A percentile compares a stretch with the other conserved stretches of the same genome.
phyloP scores from a whole-genome alignment of 2,888 invertebrate species.

The Myathropa florea region DNA sequence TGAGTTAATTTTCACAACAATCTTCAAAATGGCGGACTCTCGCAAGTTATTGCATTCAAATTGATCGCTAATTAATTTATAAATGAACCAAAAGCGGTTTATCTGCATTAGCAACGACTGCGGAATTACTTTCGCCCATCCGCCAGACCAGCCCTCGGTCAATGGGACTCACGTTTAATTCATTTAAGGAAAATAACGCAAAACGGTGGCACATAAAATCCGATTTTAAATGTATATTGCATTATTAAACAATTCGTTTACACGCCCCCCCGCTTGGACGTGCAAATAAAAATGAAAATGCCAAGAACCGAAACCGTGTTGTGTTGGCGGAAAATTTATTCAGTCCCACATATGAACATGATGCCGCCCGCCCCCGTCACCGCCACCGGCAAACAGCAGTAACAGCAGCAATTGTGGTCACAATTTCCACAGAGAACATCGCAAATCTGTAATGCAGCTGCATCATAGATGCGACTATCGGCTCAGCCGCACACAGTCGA shows the following conservation, averaged over 20 bases:
- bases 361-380: not conserved
- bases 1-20: not conserved
- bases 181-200: not conserved
- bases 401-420: slow-evolving; percentile 20
- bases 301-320: not conserved
- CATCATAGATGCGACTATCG: not conserved
- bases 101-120: not conserved
- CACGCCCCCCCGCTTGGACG: not conserved
- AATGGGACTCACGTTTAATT: not conserved
- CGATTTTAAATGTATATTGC: slow-evolving; percentile 18
- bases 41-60: not conserved
- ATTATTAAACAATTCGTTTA: slow-evolving; percentile 30
- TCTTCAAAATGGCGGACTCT: not conserved
- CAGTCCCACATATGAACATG: not conserved
- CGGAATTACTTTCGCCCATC: not conserved
- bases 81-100: not conserved
- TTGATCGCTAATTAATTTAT: not conserved
- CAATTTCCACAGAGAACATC: not conserved
- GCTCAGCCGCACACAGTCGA: slow-evolving; percentile 2
- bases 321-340: not conserved
- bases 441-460: not conserved
- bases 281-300: not conserved
- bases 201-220: not conserved
- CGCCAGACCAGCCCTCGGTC: too few relatives aligned
- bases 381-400: not conserved